phyloP scores from a whole-genome alignment of 2,888 invertebrate genomes.

The Plagodis pulveraria region DNA sequence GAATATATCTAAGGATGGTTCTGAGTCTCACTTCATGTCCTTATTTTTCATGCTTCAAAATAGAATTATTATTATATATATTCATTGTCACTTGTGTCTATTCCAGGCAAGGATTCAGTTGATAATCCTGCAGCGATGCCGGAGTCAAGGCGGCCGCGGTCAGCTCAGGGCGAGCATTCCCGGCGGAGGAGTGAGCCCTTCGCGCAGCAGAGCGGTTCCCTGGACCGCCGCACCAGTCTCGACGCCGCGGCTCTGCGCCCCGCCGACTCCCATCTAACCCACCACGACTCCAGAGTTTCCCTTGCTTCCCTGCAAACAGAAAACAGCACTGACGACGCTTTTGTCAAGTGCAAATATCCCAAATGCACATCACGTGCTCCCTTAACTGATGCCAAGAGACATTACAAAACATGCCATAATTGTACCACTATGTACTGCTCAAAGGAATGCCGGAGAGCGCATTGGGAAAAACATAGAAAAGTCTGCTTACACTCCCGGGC shows the following conservation, averaged over 20 bases:
- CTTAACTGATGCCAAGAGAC: conserved; percentile 90
- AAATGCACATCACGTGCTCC: conserved; percentile 91
- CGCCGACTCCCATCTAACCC: conserved; percentile 63
- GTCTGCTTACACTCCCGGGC: conserved; percentile 96
- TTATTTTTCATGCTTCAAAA: not conserved
- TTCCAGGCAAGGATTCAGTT: conserved; percentile 85
- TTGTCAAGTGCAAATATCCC: conserved; percentile 91
- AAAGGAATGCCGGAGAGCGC: conserved; percentile 93
- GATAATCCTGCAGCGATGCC: conserved; percentile 78
- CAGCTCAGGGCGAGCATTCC: conserved; percentile 76
- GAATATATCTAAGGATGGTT: conserved; percentile 31
- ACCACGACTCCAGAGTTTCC: conserved; percentile 74
- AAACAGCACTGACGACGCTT: conserved; percentile 78
- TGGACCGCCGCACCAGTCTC: conserved; percentile 86
- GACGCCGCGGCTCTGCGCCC: conserved; percentile 76
- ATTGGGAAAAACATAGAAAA: conserved; percentile 97
- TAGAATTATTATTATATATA: not conserved
- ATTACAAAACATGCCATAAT: conserved; percentile 97
- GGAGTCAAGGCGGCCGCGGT: conserved; percentile 71
- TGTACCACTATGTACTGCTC: conserved; percentile 98
- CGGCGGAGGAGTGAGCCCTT: conserved; percentile 75
- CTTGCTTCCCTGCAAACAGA: conserved; percentile 78
- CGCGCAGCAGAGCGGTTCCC: conserved; percentile 63
- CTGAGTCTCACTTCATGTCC: conserved; percentile 31
- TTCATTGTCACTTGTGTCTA: conserved; percentile 16